Evolutionary conservation across 2,113 vertebrate genomes (phyloP).

Genomic region (Microcebus griseorufus): DNA sequence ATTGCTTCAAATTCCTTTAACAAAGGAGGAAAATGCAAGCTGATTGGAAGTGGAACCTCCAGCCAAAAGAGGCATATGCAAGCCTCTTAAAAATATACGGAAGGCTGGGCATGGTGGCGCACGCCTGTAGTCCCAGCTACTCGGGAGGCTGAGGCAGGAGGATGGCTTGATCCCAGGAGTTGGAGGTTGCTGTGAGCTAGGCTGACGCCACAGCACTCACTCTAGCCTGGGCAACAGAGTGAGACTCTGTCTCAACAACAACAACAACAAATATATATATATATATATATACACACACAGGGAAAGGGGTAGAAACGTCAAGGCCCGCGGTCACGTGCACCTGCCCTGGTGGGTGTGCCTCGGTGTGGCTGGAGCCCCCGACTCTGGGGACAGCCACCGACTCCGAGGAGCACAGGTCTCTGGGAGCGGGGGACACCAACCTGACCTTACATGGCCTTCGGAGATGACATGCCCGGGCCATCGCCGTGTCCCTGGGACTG

Average conservation of each 20-base stretch:
- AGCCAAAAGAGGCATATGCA: neutral
- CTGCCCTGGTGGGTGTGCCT: neutral
- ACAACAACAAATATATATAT: too few species aligned
- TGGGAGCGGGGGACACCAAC: neutral
- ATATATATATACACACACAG: too few species aligned
- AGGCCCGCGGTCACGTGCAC: too few species aligned
- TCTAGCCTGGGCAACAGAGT: too few species aligned
- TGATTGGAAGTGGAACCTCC: neutral
- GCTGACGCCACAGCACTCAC: too few species aligned
- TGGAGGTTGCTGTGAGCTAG: too few species aligned
- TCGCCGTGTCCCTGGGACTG: neutral
- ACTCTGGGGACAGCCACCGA: neutral
- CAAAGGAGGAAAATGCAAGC: neutral
- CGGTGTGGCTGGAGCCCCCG: neutral
- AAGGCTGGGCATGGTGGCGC: too few species aligned
- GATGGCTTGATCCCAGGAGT: too few species aligned
- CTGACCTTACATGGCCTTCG: neutral
- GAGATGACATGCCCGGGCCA: neutral
- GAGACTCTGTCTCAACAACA: too few species aligned
- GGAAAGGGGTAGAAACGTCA: fast-evolving
- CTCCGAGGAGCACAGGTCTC: neutral
- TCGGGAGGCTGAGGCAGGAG: too few species aligned
- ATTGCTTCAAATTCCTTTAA: neutral
- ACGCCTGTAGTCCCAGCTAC: too few species aligned
- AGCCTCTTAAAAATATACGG: neutral